Evolutionary conservation across 2,797 vertebrate species (phyloP), one percentile per base, ranked within the genome.

Genomic region (Lagodon rhomboides): DNA sequence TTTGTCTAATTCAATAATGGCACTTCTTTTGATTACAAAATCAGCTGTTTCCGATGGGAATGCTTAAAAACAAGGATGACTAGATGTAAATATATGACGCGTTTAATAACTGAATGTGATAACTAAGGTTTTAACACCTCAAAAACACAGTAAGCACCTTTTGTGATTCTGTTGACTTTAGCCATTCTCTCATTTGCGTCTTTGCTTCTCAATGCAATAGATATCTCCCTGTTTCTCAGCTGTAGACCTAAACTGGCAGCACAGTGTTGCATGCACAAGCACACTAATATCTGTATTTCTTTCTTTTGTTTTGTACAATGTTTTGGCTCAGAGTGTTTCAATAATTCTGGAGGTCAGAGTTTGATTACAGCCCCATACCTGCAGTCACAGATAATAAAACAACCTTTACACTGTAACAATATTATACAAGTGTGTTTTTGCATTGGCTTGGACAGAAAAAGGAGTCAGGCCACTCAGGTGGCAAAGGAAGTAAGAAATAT

Each of bases 391-490:
- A 76, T 58, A 68, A 83, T 78, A 87, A 86, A 75, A 88, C 65
- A 78, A 83, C 69, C 51, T 73, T 66, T 74, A 86, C 79, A 83
- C 71, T 54, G 68, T 55, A 85, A 90, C 77, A 87, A 66, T 90
- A 87, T 86, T 56, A 78, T 86, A 93, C 87, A 93, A 69, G 58
- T 86, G 80, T 87, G 86, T 91, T 94, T 93, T 93, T 91, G 89
- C 86, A 87, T 88, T 67, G 85, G 87, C 90, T 94, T 92, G 83
- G 85, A 92, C 74, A 81, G 67, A 70, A 77, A 65, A 66, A 87
- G 87, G 8, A 73, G 59, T 73, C 53, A 73, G 61, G 73, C 70
- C 76, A 87, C 78, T 88, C 27, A 64, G 41, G 73, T 81, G 80
- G 75, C 60, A 78, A 76, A 60, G 25, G 79, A 82, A 73, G 23